These are phyloP conservation scores for Phataginus tetradactyla DNA, from an alignment of 2,797 vertebrate genomes.

Conservation along the genomic window DNA sequence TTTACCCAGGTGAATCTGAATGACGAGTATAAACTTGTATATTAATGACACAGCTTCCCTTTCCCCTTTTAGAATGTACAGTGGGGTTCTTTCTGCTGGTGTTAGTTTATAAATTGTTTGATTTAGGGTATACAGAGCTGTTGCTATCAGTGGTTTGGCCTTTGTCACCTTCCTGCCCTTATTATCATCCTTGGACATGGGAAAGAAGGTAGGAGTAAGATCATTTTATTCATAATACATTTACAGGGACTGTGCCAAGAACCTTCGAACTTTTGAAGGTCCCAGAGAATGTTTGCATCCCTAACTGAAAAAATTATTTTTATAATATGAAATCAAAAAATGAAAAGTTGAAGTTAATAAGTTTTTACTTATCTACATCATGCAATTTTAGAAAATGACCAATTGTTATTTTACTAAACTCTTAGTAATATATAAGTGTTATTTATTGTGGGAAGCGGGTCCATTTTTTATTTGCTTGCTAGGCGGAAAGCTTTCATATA, in stretches of 20 bases:
- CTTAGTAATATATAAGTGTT: background rate
- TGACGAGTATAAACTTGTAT: background rate
- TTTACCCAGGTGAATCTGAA: background rate
- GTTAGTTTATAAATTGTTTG: background rate
- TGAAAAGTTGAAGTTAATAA: background rate
- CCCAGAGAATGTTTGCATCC: background rate
- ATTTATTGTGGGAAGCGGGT: background rate
- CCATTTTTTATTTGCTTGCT: background rate
- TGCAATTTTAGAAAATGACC: background rate
- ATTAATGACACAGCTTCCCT: background rate
- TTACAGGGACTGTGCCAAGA: background rate
- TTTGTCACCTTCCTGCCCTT: background rate
- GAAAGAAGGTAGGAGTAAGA: background rate
- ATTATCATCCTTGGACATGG: background rate
- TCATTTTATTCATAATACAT: background rate
- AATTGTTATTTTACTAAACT: background rate
- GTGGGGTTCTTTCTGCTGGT: background rate
- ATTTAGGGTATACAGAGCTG: background rate
- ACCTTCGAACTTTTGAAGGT: background rate
- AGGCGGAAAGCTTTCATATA: background rate
- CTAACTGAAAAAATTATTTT: background rate
- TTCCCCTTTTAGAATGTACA: background rate
- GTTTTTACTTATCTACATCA: background rate
- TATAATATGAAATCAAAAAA: background rate
- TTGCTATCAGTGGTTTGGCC: background rate